These are phyloP conservation scores for Eulacestoma nigropectus DNA, from an alignment of 2,113 vertebrate species.

Conservation along the genomic window DNA sequence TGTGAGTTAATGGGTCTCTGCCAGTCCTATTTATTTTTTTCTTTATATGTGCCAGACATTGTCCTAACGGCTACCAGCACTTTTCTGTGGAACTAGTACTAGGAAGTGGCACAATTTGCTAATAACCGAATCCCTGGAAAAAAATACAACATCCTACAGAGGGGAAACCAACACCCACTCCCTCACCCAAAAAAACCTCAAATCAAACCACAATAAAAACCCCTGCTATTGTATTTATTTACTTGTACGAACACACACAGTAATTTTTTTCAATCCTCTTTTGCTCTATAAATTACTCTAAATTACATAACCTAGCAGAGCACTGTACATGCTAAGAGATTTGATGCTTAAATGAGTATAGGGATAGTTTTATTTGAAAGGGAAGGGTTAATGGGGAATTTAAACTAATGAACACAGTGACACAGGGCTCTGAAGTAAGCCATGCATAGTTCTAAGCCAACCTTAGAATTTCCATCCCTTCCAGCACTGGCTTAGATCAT, in stretches of 20 bases:
- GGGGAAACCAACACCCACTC: background rate
- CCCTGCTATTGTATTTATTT: constrained; percentile 20
- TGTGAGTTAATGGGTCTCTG: background rate
- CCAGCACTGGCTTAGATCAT: constrained; percentile 81
- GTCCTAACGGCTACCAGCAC: constrained; percentile 13
- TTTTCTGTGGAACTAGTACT: constrained; percentile 18
- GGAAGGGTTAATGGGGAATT: constrained; percentile 77
- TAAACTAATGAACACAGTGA: constrained; percentile 80
- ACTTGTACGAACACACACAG: constrained; percentile 2
- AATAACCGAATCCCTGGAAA: constrained; percentile 3
- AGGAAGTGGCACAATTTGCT: background rate
- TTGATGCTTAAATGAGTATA: constrained; percentile 66
- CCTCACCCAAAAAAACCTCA: too few relatives aligned
- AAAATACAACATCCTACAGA: background rate
- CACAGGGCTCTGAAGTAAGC: constrained; percentile 79
- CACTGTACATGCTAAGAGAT: constrained; percentile 25
- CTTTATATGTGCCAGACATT: background rate
- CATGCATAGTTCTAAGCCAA: constrained; percentile 76
- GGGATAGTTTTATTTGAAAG: constrained; percentile 65
- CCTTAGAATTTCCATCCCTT: constrained; percentile 78
- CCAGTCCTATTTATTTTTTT: background rate
- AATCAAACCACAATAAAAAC: background rate
- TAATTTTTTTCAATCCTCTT: background rate
- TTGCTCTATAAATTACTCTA: constrained; percentile 6
- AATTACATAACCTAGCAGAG: constrained; percentile 23